Evolutionary conservation across 2,888 invertebrate species (phyloP), one percentile per base, ranked within the genome.

Genomic region (Sepioteuthis lessoniana): DNA sequence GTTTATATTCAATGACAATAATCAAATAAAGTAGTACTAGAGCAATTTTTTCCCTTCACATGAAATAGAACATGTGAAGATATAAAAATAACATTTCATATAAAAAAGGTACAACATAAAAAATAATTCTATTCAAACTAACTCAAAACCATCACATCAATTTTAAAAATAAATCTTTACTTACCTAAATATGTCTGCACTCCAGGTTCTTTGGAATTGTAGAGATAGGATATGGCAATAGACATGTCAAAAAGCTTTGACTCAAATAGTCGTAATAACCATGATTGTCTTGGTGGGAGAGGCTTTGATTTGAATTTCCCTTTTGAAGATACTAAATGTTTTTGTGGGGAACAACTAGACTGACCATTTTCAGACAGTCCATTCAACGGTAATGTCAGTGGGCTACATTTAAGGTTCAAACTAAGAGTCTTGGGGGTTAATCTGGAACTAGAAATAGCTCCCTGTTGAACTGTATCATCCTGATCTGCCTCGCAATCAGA

Each of bases 241-340:
- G 99, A 98, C 98, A 99, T 99, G 97, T 99, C 99, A 97, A 99
- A 99, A 96, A 99, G 98, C 97, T 99, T 99, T 96, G 99, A 99
- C 97, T 99, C 99, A 97, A 99, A 99, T 96, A 99, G 98, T 96
- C 99, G 98, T 96, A 99, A 98, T 94, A 99, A 97, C 97, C 97
- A 97, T 31, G 98, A 97, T 94, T 96, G 96, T 55, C 94, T 92
- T 5, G 95, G 94, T 19, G 95, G 76, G n/a, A 93, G 94, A 21
- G 94, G 92, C 47, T 94, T 95, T 94, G 95, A 50, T 94, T 95
- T 94, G 93, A 94, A 92, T 94, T 94, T 76, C 21, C 95, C 95
- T 94, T 95, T 94, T 1, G 95, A 95, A 35, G 95, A 95, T 94
- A 92, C 50, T 94, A 90, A 92, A 60, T 94, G 90, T 92, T 93